Percentiles rank a stretch among this genome's conserved stretches.
Conservation (phyloP, 2,888 invertebrate genomes). For the Phyto melanocephala region DNA sequence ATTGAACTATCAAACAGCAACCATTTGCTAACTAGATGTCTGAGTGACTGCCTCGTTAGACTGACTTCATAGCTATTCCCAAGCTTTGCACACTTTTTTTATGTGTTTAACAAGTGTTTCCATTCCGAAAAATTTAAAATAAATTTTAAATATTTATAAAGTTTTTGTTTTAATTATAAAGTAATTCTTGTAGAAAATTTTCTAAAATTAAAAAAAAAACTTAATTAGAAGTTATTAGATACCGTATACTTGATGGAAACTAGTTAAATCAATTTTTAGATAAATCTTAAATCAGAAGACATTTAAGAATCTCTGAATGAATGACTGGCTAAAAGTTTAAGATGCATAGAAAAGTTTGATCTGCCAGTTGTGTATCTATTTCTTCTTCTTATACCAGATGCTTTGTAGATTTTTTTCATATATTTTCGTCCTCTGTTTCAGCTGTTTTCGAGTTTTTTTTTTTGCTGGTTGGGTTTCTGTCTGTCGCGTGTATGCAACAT, state of each 20-base stretch:
- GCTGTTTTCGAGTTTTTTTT: constrained; percentile 34
- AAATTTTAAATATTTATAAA: too few relatives aligned
- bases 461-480: background rate
- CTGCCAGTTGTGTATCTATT: constrained; percentile 31
- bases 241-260: too few relatives aligned
- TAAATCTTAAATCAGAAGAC: too few relatives aligned
- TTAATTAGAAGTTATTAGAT: too few relatives aligned
- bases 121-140: too few relatives aligned
- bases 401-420: constrained; percentile 23
- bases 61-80: constrained; percentile 21
- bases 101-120: too few relatives aligned
- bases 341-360: constrained; percentile 23
- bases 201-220: too few relatives aligned
- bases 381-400: constrained; percentile 8
- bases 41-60: constrained; percentile 44
- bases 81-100: too few relatives aligned
- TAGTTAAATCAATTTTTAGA: too few relatives aligned
- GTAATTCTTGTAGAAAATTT: too few relatives aligned
- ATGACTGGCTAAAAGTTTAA: constrained; percentile 3
- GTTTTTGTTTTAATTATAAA: too few relatives aligned
- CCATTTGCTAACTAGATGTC: constrained; percentile 58
- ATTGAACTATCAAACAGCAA: constrained; percentile 62
- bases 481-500: constrained; percentile 61
- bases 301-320: constrained; percentile 23
- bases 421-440: constrained; percentile 16